Evolutionary conservation across 1,140 invertebrate species (phyloP).

Genomic region (Leptoteleia sp.): DNA sequence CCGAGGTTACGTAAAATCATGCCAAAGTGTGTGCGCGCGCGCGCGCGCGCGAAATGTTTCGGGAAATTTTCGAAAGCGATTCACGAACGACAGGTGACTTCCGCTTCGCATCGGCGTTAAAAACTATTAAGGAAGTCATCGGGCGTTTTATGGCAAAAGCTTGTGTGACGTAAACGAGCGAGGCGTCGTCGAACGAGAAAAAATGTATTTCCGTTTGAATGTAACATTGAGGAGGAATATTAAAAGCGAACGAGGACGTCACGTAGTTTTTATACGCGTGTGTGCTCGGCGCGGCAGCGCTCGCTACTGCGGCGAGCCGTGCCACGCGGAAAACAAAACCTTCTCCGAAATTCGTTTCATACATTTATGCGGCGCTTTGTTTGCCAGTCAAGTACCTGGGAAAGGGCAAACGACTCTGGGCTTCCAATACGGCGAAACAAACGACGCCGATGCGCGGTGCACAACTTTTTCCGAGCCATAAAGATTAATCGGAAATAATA

Average conservation of each 20-base stretch:
- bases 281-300: slow-evolving; percentile 50
- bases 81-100: slow-evolving; percentile 68
- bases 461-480: neutral
- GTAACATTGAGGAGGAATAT: slow-evolving; percentile 61
- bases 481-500: neutral
- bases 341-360: slow-evolving; percentile 61
- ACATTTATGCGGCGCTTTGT: slow-evolving; percentile 51
- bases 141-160: slow-evolving; percentile 67
- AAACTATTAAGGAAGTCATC: slow-evolving; percentile 68
- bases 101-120: slow-evolving; percentile 57
- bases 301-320: slow-evolving; percentile 49
- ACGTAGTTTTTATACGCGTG: slow-evolving; percentile 63
- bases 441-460: neutral
- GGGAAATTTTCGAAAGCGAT: slow-evolving; percentile 65
- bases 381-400: slow-evolving; percentile 45
- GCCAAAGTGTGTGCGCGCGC: too few relatives aligned
- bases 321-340: slow-evolving; percentile 55
- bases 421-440: slow-evolving; percentile 1
- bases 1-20: slow-evolving; percentile 40
- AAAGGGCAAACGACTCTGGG: slow-evolving; percentile 24
- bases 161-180: slow-evolving; percentile 63
- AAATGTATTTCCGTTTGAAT: slow-evolving; percentile 69
- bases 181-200: slow-evolving; percentile 67
- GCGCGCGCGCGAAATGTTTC: slow-evolving; percentile 35
- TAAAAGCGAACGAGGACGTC: slow-evolving; percentile 68